These are phyloP conservation scores for Heliconius congener DNA, from an alignment of 1,140 invertebrate genomes.

Conservation along the genomic window DNA sequence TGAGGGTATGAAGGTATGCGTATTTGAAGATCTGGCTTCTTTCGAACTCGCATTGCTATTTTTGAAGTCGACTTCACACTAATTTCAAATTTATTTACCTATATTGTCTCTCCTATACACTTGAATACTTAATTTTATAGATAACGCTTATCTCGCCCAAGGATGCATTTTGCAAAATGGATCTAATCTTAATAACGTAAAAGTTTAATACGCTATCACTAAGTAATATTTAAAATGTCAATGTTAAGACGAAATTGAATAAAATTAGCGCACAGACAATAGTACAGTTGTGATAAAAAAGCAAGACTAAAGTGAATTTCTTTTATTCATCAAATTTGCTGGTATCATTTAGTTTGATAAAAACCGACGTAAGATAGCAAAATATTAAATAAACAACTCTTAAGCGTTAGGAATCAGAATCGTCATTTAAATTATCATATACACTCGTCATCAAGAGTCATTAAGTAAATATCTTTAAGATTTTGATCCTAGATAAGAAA, in stretches of 20 bases:
- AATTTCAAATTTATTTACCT: conserved; percentile 12
- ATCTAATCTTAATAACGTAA: conserved; percentile 31
- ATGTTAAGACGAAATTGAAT: conserved; percentile 46
- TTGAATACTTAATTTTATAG: conserved; percentile 37
- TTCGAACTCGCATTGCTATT: conserved; percentile 55
- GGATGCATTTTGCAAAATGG: conserved; percentile 34
- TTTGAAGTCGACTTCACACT: conserved; percentile 10
- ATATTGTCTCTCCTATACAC: conserved; percentile 25
- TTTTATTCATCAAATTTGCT: conserved; percentile 55
- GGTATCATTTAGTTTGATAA: conserved; percentile 51
- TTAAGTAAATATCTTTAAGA: conserved; percentile 9
- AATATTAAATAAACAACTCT: conserved; percentile 28
- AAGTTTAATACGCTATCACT: conserved; percentile 21
- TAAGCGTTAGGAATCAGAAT: neutral
- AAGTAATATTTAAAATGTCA: conserved; percentile 36
- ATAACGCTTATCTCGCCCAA: conserved; percentile 47
- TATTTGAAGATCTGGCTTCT: conserved; percentile 66
- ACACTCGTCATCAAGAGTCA: conserved; percentile 6
- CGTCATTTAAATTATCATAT: neutral
- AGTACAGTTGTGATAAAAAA: conserved; percentile 17
- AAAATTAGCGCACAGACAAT: conserved; percentile 21
- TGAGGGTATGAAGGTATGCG: conserved; percentile 66
- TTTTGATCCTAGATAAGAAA: neutral
- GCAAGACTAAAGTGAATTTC: conserved; percentile 45
- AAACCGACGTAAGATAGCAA: conserved; percentile 38